A percentile compares a stretch with the other conserved stretches of the same genome.
phyloP scores from a whole-genome alignment of 1,140 invertebrate species.

The Nasonia longicornis region DNA sequence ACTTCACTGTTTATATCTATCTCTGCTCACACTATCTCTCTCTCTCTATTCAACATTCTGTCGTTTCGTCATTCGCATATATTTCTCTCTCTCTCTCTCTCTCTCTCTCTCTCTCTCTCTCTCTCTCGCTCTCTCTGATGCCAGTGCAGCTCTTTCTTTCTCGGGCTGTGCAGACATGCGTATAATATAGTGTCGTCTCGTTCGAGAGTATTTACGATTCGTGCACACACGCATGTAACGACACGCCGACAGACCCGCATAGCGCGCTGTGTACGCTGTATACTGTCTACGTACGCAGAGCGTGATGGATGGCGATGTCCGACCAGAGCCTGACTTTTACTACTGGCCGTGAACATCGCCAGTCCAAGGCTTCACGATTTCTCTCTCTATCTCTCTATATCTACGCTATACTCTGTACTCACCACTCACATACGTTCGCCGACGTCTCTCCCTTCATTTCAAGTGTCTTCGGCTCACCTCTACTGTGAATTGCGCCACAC shows the following conservation, averaged over 20 bases:
- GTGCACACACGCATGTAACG: too few species aligned
- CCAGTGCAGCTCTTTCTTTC: neutral
- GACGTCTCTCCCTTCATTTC: neutral
- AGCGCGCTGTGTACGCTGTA: neutral
- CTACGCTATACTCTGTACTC: neutral
- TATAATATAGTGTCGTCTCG: neutral
- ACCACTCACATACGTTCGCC: neutral
- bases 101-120: neutral
- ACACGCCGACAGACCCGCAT: neutral
- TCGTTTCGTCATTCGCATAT: neutral
- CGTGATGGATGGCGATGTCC: neutral
- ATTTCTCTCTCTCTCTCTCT: neutral
- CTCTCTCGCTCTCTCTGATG: neutral
- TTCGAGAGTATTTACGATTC: neutral
- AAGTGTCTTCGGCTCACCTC: neutral
- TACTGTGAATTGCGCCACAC: neutral
- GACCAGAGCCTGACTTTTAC: conserved; percentile 9
- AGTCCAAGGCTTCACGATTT: neutral
- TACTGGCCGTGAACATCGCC: neutral
- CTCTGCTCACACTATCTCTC: neutral
- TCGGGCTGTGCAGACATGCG: neutral
- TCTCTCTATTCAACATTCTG: neutral
- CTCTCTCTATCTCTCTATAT: neutral
- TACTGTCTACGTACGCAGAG: neutral
- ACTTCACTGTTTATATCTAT: neutral